These are phyloP conservation scores for Lagorchestes hirsutus DNA, from an alignment of 2,797 vertebrate species.

Conservation along the genomic window DNA sequence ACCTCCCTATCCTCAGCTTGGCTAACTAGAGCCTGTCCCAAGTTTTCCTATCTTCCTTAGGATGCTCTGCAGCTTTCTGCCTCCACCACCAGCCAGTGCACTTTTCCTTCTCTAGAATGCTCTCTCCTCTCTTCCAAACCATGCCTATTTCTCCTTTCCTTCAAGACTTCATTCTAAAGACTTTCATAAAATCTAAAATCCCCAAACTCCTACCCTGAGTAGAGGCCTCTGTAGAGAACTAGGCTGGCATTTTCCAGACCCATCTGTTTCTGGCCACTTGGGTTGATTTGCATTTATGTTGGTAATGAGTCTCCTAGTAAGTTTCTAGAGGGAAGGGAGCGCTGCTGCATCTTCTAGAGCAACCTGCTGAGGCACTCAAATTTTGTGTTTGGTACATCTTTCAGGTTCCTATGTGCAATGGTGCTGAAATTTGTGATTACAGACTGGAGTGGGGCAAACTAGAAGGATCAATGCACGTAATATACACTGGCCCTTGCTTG, in stretches of 20 bases:
- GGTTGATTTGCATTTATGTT: neutral
- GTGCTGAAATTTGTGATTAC: constrained; percentile 86
- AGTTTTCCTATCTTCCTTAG: neutral
- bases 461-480: constrained; percentile 85
- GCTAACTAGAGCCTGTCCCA: neutral
- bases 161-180: neutral
- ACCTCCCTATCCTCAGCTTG: neutral
- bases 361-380: constrained; percentile 36
- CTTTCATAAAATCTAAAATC: neutral
- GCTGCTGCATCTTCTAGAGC: constrained; percentile 13
- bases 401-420: constrained; percentile 86
- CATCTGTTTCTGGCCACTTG: neutral
- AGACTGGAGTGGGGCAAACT: constrained; percentile 87
- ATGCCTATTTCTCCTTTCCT: neutral
- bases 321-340: constrained; percentile 30
- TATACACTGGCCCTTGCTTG: constrained; percentile 85
- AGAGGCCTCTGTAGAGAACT: neutral
- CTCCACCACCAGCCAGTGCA: neutral
- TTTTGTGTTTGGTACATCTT: constrained; percentile 17
- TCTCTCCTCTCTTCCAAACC: neutral
- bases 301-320: neutral
- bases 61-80: neutral
- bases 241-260: neutral
- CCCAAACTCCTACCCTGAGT: neutral
- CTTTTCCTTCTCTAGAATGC: neutral